Conservation (phyloP, 2,888 invertebrate genomes). For the Parapristionchus giblindavisi region DNA sequence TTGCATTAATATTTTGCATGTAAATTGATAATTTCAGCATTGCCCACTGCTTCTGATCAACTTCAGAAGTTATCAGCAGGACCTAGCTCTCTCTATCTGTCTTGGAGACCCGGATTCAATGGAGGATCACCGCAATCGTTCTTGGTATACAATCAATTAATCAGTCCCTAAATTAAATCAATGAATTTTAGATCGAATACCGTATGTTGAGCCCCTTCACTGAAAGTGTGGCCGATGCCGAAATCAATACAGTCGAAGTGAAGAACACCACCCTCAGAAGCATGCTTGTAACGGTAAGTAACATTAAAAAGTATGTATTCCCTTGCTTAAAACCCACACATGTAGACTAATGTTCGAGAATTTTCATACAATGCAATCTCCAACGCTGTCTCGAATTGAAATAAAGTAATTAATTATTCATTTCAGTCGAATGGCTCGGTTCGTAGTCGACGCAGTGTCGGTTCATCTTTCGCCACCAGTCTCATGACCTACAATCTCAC, state of each 20-base stretch:
- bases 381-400: too few relatives aligned
- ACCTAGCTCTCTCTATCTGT: conserved; percentile 55
- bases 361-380: too few relatives aligned
- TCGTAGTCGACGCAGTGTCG: neutral
- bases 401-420: too few relatives aligned
- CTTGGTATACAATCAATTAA: conserved; percentile 39
- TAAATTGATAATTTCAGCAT: conserved; percentile 44
- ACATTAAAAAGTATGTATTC: neutral
- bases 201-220: conserved; percentile 50
- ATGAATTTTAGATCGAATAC: conserved; percentile 17
- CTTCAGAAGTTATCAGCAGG: conserved; percentile 51
- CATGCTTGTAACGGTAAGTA: neutral
- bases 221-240: conserved; percentile 43
- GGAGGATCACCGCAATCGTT: conserved; percentile 64
- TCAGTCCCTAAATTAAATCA: neutral
- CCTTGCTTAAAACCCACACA: neutral
- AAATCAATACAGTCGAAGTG: conserved; percentile 43
- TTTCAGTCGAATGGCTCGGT: conserved; percentile 7
- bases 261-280: conserved; percentile 39
- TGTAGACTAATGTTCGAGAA: too few relatives aligned
- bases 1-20: neutral
- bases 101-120: conserved; percentile 67
- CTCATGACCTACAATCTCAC: conserved; percentile 57
- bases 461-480: neutral
- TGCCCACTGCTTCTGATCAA: conserved; percentile 53